Evolutionary conservation across 2,888 invertebrate genomes (phyloP).

Genomic region (Cyrtodaria siliqua): DNA sequence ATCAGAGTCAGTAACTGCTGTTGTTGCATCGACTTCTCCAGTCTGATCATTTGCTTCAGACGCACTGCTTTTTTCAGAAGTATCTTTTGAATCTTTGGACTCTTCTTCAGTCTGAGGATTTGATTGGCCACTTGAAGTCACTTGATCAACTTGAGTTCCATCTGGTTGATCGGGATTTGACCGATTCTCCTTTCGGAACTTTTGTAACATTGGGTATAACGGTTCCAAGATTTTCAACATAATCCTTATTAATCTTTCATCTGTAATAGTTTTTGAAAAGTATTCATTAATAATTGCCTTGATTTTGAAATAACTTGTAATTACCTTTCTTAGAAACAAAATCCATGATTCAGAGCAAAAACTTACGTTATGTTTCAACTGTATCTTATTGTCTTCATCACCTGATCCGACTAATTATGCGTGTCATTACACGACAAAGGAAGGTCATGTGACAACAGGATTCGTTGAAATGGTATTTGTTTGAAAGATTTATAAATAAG

Average conservation of each 20-base stretch:
- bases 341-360: no score
- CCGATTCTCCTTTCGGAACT: constrained; percentile 17
- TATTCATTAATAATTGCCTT: no score
- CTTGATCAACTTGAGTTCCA: constrained; percentile 50
- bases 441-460: no score
- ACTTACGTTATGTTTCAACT: no score
- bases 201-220: constrained; percentile 67
- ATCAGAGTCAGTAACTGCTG: constrained; percentile 4
- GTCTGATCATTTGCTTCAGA: background rate
- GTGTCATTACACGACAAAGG: no score
- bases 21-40: background rate
- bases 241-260: constrained; percentile 75
- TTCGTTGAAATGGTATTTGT: no score
- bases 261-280: constrained; percentile 63
- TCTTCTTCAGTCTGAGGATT: constrained; percentile 59
- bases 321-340: no score
- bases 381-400: no score
- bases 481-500: no score
- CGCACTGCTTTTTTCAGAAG: no score
- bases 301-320: no score
- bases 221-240: constrained; percentile 80
- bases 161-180: constrained; percentile 1
- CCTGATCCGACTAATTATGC: no score
- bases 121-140: constrained; percentile 75
- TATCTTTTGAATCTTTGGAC: background rate